Conservation (phyloP, 2,888 invertebrate species). For the Lasioglossum figueresi region DNA sequence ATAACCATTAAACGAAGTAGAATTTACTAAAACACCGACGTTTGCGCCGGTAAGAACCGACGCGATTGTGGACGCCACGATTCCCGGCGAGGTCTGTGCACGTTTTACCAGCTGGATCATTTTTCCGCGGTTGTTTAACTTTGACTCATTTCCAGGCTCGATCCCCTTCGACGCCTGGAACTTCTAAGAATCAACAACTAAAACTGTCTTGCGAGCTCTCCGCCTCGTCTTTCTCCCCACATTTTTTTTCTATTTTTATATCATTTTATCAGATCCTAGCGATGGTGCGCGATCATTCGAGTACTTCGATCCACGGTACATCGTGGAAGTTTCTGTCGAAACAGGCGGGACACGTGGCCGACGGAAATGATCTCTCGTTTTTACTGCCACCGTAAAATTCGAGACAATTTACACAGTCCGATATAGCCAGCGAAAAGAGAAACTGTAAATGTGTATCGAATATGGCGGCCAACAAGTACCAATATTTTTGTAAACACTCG, state of each 20-base stretch:
- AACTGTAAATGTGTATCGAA: not conserved
- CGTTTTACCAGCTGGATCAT: slow-evolving; percentile 8
- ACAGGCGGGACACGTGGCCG: not conserved
- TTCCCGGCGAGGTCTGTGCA: not conserved
- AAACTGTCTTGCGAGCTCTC: slow-evolving; percentile 1
- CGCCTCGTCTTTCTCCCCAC: not conserved
- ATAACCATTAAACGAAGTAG: not conserved
- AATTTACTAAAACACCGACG: not conserved
- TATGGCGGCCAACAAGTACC: not conserved
- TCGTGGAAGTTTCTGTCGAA: not conserved
- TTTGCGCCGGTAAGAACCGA: not conserved
- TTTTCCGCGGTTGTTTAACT: not conserved
- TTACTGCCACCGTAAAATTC: slow-evolving; percentile 11
- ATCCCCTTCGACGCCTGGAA: slow-evolving; percentile 29
- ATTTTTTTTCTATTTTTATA: slow-evolving; percentile 27
- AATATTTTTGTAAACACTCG: not conserved
- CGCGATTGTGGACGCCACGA: not conserved
- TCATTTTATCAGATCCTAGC: slow-evolving; percentile 12
- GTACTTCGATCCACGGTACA: slow-evolving; percentile 6
- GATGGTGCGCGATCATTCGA: not conserved
- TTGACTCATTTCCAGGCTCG: slow-evolving; percentile 15
- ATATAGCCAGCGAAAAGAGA: not conserved
- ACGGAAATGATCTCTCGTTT: not conserved
- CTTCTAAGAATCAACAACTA: slow-evolving; percentile 34
- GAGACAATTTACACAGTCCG: not conserved